A percentile compares a stretch with the other conserved stretches of the same genome.
These are phyloP conservation scores for Rhincodon typus DNA, from an alignment of 2,797 vertebrate genomes.

Conservation along the genomic window DNA sequence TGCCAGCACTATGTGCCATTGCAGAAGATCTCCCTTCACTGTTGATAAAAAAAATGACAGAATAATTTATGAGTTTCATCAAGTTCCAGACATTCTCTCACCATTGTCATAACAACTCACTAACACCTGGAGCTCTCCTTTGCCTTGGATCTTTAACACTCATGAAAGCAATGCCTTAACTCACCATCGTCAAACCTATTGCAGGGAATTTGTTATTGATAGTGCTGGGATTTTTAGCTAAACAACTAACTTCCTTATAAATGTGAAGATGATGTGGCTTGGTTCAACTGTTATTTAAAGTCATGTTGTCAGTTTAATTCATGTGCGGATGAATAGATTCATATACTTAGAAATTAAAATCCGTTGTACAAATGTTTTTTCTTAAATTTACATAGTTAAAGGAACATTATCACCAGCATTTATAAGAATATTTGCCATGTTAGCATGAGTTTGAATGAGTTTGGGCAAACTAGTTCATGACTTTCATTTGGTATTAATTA, in stretches of 20 bases:
- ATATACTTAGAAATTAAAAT: not conserved
- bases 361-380: not conserved
- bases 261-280: not conserved
- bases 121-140: not conserved
- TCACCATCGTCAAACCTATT: not conserved
- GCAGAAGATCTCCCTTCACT: too few relatives aligned
- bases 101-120: constrained; percentile 19
- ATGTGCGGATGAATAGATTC: too few relatives aligned
- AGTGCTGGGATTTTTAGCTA: not conserved
- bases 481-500: not conserved
- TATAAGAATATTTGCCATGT: not conserved
- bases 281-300: not conserved
- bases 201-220: not conserved
- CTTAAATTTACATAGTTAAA: not conserved
- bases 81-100: constrained; percentile 16
- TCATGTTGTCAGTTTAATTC: not conserved
- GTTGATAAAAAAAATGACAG: not conserved
- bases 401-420: not conserved
- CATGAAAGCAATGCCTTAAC: not conserved
- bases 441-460: not conserved
- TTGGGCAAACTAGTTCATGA: not conserved
- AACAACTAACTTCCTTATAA: not conserved
- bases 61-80: not conserved
- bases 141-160: not conserved
- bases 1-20: not conserved